Evolutionary conservation across 1,140 invertebrate species (phyloP), one percentile per base, ranked within the genome.

Genomic region (Chrysoperla carnea): DNA sequence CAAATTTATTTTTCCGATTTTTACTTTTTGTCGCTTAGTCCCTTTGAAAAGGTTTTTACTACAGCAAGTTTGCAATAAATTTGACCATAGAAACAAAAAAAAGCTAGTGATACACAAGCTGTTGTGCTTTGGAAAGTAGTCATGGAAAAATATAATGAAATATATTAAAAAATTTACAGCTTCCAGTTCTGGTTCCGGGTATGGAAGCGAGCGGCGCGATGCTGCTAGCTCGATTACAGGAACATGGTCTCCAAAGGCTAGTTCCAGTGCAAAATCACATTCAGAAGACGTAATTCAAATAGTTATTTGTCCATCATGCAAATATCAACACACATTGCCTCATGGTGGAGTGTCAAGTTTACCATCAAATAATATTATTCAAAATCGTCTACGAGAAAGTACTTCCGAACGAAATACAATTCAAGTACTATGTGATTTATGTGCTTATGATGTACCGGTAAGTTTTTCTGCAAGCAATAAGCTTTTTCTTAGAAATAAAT

Each of bases 311-410:
- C 71, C 70, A 8, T 60, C 55, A 9, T 75, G 72, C 49, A 58
- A 61, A 4, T 51, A 58, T 23, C 62, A 67, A 44, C 64, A 62
- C 0, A 60, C 61, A 35, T 49, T 75, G 15, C 69, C 69, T 5
- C 43, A 59, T 1, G 63, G 60, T 6, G 71, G 70, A 0, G 57
- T 71, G 13, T 53, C 63, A 28, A 64, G 59, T 0, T 55, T 72
- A 37, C 71, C 72, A 2, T 63, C 69, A 12, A 69, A 76, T 60
- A 73, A 71, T 51, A 56, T 73, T 14, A 52, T 74, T 36, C 61
- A 72, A 46, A 62, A 70, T 49, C 61, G 64, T 46, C 65, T 74
- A 53, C 53, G 66, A 13, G 53, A 64, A 13, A 63, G 64, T 2
- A 59, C 61, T 6, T 54, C 67, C 11, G 63, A 66, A 48, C 52